Percentiles rank a stretch among this genome's conserved stretches.
These are phyloP conservation scores for Atrichornis clamosus DNA, from an alignment of 2,113 vertebrate genomes.

Conservation along the genomic window DNA sequence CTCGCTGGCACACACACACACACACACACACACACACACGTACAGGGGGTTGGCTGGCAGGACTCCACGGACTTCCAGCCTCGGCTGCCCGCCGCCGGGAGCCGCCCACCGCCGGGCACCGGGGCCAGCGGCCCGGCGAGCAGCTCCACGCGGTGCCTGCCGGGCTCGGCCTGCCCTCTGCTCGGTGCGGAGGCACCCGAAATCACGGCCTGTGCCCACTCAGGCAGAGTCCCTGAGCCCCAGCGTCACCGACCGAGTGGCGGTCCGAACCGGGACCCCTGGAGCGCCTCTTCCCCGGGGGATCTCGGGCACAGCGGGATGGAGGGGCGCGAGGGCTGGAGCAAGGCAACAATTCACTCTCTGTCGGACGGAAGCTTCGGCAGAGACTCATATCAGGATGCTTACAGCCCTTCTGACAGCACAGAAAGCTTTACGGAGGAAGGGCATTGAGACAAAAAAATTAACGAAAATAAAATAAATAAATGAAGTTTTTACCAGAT, in stretches of 20 bases:
- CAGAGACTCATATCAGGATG: fast-evolving
- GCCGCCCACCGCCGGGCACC: neutral
- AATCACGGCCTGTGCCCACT: neutral
- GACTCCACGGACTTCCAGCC: neutral
- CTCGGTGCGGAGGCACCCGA: neutral
- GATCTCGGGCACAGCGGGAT: neutral
- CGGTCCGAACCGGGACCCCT: neutral
- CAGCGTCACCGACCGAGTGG: neutral
- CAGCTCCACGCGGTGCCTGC: too few species aligned
- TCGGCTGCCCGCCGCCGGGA: neutral
- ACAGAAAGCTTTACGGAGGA: neutral
- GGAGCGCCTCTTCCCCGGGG: neutral
- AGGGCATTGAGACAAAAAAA: neutral
- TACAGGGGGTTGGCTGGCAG: neutral
- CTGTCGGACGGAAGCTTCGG: neutral
- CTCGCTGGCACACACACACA: neutral
- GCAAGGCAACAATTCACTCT: neutral
- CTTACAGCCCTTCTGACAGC: neutral
- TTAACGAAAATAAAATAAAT: neutral
- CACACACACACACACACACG: neutral
- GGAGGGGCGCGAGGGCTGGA: neutral
- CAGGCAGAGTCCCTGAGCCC: neutral
- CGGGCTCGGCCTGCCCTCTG: neutral
- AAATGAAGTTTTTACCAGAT: neutral
- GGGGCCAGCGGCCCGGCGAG: neutral